Conservation (phyloP, 2,888 invertebrate genomes). For the Oxytorus armatus region DNA sequence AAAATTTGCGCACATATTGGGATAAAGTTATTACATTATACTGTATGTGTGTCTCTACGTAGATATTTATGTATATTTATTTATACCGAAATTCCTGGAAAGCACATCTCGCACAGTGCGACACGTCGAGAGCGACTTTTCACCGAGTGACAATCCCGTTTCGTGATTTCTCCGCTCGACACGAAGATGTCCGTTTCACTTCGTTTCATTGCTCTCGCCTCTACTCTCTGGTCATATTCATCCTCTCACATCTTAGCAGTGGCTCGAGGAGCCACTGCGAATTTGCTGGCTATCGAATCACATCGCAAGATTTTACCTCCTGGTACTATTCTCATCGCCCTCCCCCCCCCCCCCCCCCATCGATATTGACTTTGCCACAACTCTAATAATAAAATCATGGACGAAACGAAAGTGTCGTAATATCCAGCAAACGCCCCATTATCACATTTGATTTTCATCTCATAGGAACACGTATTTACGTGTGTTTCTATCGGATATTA, state of each 20-base stretch:
- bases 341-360: not conserved
- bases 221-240: constrained; percentile 6
- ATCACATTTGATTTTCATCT: not conserved
- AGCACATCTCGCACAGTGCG: constrained; percentile 14
- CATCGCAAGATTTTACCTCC: not conserved
- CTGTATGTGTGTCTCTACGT: not conserved
- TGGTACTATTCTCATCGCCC: constrained; percentile 6
- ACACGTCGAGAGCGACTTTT: constrained; percentile 59
- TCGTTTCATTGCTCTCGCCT: constrained; percentile 8
- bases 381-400: not conserved
- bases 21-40: constrained; percentile 23
- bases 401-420: constrained; percentile 5
- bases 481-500: too few species aligned
- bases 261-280: constrained; percentile 23
- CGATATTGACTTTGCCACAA: constrained; percentile 14
- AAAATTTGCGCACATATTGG: constrained; percentile 26
- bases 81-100: constrained; percentile 11
- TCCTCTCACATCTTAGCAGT: constrained; percentile 21
- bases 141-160: constrained; percentile 65
- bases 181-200: constrained; percentile 19
- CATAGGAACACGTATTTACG: not conserved
- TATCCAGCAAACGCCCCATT: not conserved
- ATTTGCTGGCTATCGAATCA: constrained; percentile 15
- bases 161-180: constrained; percentile 56
- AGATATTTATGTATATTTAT: constrained; percentile 18